Evolutionary conservation across 2,888 invertebrate species (phyloP).

Genomic region (Anorthoa munda): DNA sequence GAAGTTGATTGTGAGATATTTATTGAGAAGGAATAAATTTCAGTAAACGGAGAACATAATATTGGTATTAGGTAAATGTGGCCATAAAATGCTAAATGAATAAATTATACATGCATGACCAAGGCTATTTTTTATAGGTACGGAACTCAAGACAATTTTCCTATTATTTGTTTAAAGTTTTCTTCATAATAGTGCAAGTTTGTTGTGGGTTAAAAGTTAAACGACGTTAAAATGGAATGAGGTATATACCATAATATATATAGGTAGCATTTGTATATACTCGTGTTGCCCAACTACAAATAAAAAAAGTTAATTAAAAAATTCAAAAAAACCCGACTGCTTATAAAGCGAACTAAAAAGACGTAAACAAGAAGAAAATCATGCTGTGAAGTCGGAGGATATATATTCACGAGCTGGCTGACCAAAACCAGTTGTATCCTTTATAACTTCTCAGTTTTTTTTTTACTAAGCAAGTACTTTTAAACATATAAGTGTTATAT

Average conservation of each 20-base stretch:
- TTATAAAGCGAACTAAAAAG: too few species aligned
- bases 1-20: slow-evolving; percentile 62
- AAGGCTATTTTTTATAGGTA: slow-evolving; percentile 7
- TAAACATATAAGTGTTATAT: too few species aligned
- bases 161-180: not conserved
- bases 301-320: too few species aligned
- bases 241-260: too few species aligned
- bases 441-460: too few species aligned
- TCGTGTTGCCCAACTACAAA: not conserved
- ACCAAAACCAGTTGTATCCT: too few species aligned
- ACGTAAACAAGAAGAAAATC: too few species aligned
- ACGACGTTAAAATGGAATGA: not conserved
- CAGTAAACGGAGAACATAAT: slow-evolving; percentile 66
- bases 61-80: slow-evolving; percentile 38
- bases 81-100: slow-evolving; percentile 36
- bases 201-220: not conserved
- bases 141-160: slow-evolving; percentile 3
- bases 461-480: too few species aligned
- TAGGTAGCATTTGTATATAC: not conserved
- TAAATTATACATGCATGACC: slow-evolving; percentile 16
- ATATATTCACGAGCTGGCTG: too few species aligned
- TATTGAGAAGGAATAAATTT: slow-evolving; percentile 65
- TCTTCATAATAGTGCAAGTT: not conserved
- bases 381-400: too few species aligned
- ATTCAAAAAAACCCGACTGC: too few species aligned